Evolutionary conservation across 2,113 vertebrate species (phyloP).

Genomic region (Megaceryle torquata): DNA sequence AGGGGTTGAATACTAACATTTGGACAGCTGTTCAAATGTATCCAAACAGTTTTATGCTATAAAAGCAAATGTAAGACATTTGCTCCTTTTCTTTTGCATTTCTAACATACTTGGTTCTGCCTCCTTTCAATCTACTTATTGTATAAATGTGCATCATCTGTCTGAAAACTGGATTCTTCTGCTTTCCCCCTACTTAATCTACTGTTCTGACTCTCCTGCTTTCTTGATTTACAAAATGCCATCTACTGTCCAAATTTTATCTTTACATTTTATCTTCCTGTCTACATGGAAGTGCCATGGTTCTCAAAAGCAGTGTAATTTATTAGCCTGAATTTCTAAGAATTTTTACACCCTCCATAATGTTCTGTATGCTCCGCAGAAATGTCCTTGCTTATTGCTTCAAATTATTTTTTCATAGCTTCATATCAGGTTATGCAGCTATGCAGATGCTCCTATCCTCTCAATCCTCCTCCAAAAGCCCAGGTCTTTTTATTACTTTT

Average conservation of each 20-base stretch:
- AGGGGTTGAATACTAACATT: constrained; percentile 28
- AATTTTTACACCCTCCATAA: not conserved
- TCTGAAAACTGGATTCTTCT: not conserved
- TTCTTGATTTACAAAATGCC: not conserved
- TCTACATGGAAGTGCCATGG: not conserved
- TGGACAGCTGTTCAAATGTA: constrained; percentile 22
- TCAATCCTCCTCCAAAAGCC: not conserved
- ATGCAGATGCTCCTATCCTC: not conserved
- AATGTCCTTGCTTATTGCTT: not conserved
- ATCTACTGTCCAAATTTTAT: not conserved
- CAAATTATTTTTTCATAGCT: not conserved
- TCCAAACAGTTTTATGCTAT: constrained; percentile 9
- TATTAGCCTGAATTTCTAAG: not conserved
- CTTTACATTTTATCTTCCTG: not conserved
- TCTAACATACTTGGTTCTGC: not conserved
- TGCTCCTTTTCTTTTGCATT: not conserved
- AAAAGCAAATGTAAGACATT: constrained; percentile 10
- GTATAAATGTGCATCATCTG: not conserved
- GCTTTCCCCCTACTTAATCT: not conserved
- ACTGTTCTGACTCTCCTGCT: not conserved
- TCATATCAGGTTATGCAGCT: not conserved
- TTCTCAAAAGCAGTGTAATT: not conserved
- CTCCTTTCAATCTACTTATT: not conserved
- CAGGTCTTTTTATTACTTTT: not conserved
- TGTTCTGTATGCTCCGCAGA: not conserved